Percentiles rank a stretch among this genome's conserved stretches.
These are phyloP conservation scores for Mormyrops boulengeri DNA, from an alignment of 2,797 vertebrate species.

Conservation along the genomic window DNA sequence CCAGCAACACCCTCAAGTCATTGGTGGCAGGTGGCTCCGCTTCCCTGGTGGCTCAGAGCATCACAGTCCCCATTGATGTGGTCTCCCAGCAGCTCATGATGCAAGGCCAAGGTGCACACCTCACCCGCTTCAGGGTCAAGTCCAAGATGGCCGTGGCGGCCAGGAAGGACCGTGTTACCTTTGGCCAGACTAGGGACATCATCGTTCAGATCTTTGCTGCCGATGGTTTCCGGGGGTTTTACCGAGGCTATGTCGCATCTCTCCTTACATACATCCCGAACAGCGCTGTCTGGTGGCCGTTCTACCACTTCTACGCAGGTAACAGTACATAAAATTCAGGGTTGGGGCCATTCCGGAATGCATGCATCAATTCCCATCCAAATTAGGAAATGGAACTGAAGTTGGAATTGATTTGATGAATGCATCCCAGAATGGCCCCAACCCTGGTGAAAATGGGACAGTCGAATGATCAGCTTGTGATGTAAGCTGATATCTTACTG, in stretches of 20 bases:
- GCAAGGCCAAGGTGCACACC: slow-evolving; percentile 80
- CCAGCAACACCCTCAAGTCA: slow-evolving; percentile 85
- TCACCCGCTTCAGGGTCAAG: slow-evolving; percentile 74
- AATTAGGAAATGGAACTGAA: neutral
- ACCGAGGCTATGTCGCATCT: slow-evolving; percentile 89
- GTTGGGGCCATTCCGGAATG: neutral
- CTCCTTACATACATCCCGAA: slow-evolving; percentile 96
- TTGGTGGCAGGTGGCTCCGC: slow-evolving; percentile 88
- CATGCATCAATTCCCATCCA: neutral
- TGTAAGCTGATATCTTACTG: neutral
- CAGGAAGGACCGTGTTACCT: slow-evolving; percentile 55
- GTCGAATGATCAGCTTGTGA: neutral
- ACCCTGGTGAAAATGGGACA: neutral
- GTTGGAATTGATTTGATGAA: neutral
- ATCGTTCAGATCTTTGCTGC: slow-evolving; percentile 80
- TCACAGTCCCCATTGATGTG: slow-evolving; percentile 92
- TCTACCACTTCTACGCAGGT: slow-evolving; percentile 98
- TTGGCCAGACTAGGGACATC: slow-evolving; percentile 87
- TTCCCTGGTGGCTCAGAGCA: slow-evolving; percentile 92
- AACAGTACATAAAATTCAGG: slow-evolving; percentile 29
- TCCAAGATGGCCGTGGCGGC: slow-evolving; percentile 24
- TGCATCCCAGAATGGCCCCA: neutral
- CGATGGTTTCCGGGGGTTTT: slow-evolving; percentile 85
- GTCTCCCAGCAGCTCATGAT: slow-evolving; percentile 97
- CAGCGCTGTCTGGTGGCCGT: slow-evolving; percentile 97